Percentiles rank a stretch among this genome's conserved stretches.
phyloP scores from a whole-genome alignment of 2,797 vertebrate species.

The Hippopotamyrus pictus region DNA sequence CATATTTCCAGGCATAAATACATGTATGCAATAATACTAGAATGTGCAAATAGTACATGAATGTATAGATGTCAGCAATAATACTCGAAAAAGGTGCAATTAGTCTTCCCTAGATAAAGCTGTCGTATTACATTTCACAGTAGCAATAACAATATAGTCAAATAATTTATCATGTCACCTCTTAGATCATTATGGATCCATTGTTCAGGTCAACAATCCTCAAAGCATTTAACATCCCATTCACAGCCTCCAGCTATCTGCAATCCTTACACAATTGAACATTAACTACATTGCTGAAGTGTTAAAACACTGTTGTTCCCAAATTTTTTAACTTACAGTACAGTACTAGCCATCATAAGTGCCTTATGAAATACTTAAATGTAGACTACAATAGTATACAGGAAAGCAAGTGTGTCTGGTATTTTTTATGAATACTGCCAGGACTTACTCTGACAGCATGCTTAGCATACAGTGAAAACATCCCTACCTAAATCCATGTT shows the following conservation, averaged over 20 bases:
- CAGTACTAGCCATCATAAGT: not conserved
- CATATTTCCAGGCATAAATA: not conserved
- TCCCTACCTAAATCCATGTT: not conserved
- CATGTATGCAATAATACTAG: not conserved
- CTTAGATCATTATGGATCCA: not conserved
- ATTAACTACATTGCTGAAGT: slow-evolving; percentile 26
- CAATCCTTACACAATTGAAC: not conserved
- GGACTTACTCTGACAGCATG: not conserved
- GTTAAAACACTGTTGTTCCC: slow-evolving; percentile 7
- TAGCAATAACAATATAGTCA: slow-evolving; percentile 21
- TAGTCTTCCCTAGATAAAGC: not conserved
- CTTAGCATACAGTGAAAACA: not conserved
- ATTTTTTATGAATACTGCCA: not conserved
- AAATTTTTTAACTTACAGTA: slow-evolving; percentile 13
- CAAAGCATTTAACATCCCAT: slow-evolving; percentile 1
- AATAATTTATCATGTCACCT: not conserved
- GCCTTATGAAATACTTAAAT: not conserved
- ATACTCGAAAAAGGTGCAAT: slow-evolving; percentile 5
- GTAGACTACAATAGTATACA: not conserved
- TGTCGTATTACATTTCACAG: slow-evolving; percentile 16
- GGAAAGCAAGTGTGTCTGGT: not conserved
- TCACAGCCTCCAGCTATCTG: not conserved
- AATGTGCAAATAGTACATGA: not conserved
- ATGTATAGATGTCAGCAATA: not conserved
- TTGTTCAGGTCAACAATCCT: not conserved